Base-by-base conservation (phyloP, 2,888 invertebrate species). In the Caenorhabditis sinica region DNA sequence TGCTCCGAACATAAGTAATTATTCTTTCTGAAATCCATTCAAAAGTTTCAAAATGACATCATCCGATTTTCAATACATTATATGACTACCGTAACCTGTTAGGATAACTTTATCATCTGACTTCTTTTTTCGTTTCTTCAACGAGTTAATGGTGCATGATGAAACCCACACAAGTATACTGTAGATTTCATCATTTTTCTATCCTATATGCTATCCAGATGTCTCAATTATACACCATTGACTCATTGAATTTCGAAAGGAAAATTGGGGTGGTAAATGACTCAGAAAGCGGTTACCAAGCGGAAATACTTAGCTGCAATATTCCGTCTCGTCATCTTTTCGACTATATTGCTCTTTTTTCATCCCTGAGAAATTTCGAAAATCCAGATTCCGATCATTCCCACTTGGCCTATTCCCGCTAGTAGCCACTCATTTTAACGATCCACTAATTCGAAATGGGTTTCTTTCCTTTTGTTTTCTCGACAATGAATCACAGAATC, bases 131-230 rank as follows among this genome's bases (percentile, higher is more conserved):
- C 53, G 43, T 65, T 28, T 65, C 30, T 65, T 65, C 25, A 63
- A 63, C 63, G 43, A 45, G 65, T 68, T 68, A 68, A 68, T 33
- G 51, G 68, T 30, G 15, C 68, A 68, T 68, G 51, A 68, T 68
- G 68, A 68, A 68, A 68, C 36, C 36, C 20, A n/a, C 4, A 17
- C 28, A 25, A 45, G 6, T 28, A 66, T 53, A 69, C 69, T 33
- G 56, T 56, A 56, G 56, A 43, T 69, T 69, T 69, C 69, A 69
- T 56, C 56, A 69, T 23, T 33, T n/a, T 36, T 1, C 17, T 30
- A 30, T 25, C 40, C 45, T 9, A 65, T 45, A 28, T 30, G 45
- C 65, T 25, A 69, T 69, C 69, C 69, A 69, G 56, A 69, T 69
- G 56, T 36, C 69, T 49, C n/a, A 20, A 17, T 45, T 15, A 45